phyloP scores from a whole-genome alignment of 2,797 vertebrate species.

The Phoxinus dragarum region DNA sequence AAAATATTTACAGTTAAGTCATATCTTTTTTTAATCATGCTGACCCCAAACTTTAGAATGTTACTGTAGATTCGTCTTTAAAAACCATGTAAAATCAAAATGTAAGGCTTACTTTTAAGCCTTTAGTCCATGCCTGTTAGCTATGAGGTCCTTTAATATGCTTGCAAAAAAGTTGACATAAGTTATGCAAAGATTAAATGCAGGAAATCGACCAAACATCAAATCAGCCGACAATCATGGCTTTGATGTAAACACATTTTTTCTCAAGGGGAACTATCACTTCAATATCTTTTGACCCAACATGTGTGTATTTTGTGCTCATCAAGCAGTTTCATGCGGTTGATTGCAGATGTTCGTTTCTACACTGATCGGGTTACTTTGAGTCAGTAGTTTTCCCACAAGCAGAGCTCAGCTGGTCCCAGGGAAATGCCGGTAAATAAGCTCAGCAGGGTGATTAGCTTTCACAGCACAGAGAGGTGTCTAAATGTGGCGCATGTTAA shows the following conservation, averaged over 20 bases:
- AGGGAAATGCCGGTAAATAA: constrained; percentile 30
- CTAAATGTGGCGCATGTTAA: constrained; percentile 18
- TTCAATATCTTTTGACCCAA: not conserved
- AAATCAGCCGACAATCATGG: too few species aligned
- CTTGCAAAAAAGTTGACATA: not conserved
- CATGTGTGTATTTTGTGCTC: not conserved
- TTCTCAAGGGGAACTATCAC: not conserved
- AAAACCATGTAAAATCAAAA: not conserved
- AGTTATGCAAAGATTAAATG: not conserved
- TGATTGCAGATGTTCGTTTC: constrained; percentile 35
- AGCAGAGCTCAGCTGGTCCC: not conserved
- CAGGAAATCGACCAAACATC: not conserved
- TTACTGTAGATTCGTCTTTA: not conserved
- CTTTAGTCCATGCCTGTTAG: not conserved
- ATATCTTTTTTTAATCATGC: not conserved
- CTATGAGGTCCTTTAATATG: not conserved
- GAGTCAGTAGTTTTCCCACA: constrained; percentile 28
- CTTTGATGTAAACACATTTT: not conserved
- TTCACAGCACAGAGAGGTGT: constrained; percentile 10
- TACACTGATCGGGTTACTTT: constrained; percentile 45
- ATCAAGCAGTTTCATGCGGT: not conserved
- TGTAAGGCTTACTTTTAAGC: not conserved
- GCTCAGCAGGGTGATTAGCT: constrained; percentile 21
- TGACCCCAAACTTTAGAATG: not conserved
- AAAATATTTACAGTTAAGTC: not conserved